These are phyloP conservation scores for Lysandra coridon DNA, from an alignment of 2,888 invertebrate species.

Conservation along the genomic window DNA sequence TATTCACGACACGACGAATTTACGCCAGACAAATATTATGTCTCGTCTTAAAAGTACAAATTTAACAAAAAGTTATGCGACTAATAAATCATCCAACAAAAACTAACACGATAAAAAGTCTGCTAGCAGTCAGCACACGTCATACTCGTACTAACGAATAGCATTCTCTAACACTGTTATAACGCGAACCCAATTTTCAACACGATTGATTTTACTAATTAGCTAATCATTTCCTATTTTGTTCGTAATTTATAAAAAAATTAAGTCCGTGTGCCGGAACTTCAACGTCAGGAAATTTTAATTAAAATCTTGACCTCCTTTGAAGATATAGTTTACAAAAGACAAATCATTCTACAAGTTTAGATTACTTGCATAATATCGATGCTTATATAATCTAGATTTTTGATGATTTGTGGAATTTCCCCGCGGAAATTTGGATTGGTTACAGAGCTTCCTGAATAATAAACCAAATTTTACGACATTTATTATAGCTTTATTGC, in stretches of 20 bases:
- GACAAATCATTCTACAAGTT: background rate
- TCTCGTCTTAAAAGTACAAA: background rate
- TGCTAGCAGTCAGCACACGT: background rate
- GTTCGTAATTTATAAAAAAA: slow-evolving; percentile 15
- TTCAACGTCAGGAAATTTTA: slow-evolving; percentile 1
- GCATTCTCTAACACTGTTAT: background rate
- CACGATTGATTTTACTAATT: slow-evolving; percentile 25
- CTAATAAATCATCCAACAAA: background rate
- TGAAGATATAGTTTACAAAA: background rate
- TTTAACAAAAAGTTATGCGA: background rate
- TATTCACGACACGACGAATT: background rate
- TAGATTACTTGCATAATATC: slow-evolving; percentile 3
- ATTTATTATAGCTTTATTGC: background rate
- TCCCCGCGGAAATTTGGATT: background rate
- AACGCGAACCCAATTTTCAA: slow-evolving; percentile 15
- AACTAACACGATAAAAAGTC: background rate
- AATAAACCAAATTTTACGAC: background rate
- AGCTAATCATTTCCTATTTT: slow-evolving; percentile 8
- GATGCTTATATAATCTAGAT: background rate
- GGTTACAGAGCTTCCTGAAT: background rate
- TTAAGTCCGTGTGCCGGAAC: slow-evolving; percentile 21
- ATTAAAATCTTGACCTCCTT: slow-evolving; percentile 9
- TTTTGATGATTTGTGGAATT: background rate
- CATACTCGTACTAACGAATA: background rate
- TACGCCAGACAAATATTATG: background rate